These are phyloP conservation scores for Gopherus flavomarginatus DNA, from an alignment of 2,113 vertebrate species.

Conservation along the genomic window DNA sequence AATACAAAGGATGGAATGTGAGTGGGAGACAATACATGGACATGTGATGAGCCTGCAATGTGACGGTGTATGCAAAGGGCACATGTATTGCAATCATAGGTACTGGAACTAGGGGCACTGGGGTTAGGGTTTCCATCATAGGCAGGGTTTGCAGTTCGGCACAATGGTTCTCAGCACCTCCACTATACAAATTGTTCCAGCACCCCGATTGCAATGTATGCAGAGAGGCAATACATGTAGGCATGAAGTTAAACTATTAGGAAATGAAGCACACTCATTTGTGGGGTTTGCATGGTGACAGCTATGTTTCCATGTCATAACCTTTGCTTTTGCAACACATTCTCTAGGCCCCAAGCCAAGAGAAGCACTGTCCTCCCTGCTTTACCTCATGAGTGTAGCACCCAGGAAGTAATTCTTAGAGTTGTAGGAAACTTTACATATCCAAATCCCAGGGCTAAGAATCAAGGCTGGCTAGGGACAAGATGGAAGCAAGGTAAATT, in stretches of 20 bases:
- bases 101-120: too few relatives aligned
- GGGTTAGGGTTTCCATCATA: too few relatives aligned
- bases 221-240: not conserved
- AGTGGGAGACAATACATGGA: not conserved
- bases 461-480: not conserved
- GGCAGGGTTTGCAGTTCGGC: too few relatives aligned
- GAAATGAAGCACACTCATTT: not conserved
- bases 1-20: not conserved
- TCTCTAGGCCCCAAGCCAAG: not conserved
- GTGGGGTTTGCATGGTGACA: not conserved
- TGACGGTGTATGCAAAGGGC: not conserved
- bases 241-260: not conserved
- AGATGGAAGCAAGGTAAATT: not conserved
- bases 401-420: not conserved
- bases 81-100: not conserved
- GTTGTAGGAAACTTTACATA: not conserved
- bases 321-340: not conserved
- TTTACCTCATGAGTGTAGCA: not conserved
- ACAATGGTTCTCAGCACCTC: too few relatives aligned
- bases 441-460: not conserved
- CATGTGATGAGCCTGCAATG: not conserved
- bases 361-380: not conserved
- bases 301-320: not conserved
- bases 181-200: too few relatives aligned
- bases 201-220: not conserved